Base-by-base conservation (phyloP, 2,113 vertebrate genomes). In the Chrysochloris asiatica region DNA sequence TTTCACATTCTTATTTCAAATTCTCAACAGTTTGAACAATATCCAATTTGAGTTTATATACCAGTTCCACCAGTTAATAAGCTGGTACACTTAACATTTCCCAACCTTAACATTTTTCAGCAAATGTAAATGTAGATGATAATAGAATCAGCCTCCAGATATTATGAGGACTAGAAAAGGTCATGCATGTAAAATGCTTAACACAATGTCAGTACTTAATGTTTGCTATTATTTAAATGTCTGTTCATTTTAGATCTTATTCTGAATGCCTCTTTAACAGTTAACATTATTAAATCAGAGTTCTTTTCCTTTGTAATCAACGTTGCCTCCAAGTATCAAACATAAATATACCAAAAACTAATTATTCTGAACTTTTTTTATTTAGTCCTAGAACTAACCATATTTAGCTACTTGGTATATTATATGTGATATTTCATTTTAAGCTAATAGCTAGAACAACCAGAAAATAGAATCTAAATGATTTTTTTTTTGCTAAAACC, bases 1-100 rank as follows among this genome's bases (percentile, higher is more conserved):
- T 77, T 77, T 77, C 65, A 16, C 33, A 73, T 73, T 86, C 45
- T 80, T 83, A 41, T 94, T 92, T 92, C 52, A 94, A 82, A 86
- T 30, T 77, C 10, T 41, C 38, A 80, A 16, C 72, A 86, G 21
- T 86, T 94, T n/a, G 28, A 0, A 88, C n/a, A 36, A 85, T 28
- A 69, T 6, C 54, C 26, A 87, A 41, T 12, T 48, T 90, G 43
- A 82, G n/a, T 83, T 82, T 54, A 61, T 77, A 80, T 73, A 16
- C 12, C 71, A 45, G 41, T 73, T 45, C 43, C 6, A 45, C 72
- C 72, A 75, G 28, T 75, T 48, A 48, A n/a, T 30, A 47, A 33
- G 14, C 16, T 75, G 47, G 45, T 75, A n/a, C 45, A 47, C 45
- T 33, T 48, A 69, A 65, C 26, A 14, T 83, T 75, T 85, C 61